Percentiles rank a stretch among this genome's conserved stretches.
Evolutionary conservation across 1,140 invertebrate species (phyloP).

Genomic region (Magallana ariakensis): DNA sequence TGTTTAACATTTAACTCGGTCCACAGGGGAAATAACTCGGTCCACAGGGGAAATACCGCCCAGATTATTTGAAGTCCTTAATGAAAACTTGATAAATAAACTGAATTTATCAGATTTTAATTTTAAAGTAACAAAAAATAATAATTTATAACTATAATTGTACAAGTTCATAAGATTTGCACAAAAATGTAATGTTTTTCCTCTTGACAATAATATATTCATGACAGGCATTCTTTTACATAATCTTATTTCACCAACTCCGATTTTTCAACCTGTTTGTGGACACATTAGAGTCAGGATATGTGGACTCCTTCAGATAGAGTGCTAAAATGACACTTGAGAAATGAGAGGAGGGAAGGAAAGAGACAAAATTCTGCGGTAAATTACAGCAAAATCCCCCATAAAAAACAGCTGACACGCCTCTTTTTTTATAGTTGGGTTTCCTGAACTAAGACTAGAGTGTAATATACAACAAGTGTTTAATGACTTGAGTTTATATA

Average conservation of each 20-base stretch:
- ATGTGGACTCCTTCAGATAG: background rate
- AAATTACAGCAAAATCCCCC: background rate
- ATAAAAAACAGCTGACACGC: background rate
- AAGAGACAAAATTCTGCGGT: conserved; percentile 11
- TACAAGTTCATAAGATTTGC: background rate
- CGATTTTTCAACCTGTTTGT: background rate
- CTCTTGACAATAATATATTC: background rate
- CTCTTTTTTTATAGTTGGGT: background rate
- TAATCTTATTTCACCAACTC: background rate
- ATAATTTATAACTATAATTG: background rate
- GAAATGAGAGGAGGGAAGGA: background rate
- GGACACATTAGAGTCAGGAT: background rate
- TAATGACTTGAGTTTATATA: too few relatives aligned
- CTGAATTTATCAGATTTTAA: too few relatives aligned
- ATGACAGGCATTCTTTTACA: background rate
- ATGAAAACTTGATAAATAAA: too few relatives aligned
- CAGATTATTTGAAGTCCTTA: too few relatives aligned
- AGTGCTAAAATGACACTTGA: conserved; percentile 25
- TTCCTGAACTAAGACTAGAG: background rate
- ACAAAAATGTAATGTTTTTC: conserved; percentile 5
- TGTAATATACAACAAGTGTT: too few relatives aligned
- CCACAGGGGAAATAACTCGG: too few relatives aligned
- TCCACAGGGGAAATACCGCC: too few relatives aligned
- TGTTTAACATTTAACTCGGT: too few relatives aligned
- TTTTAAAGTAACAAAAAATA: too few relatives aligned